Base-by-base conservation (phyloP, 1,140 invertebrate genomes). In the Cylas formicarius region DNA sequence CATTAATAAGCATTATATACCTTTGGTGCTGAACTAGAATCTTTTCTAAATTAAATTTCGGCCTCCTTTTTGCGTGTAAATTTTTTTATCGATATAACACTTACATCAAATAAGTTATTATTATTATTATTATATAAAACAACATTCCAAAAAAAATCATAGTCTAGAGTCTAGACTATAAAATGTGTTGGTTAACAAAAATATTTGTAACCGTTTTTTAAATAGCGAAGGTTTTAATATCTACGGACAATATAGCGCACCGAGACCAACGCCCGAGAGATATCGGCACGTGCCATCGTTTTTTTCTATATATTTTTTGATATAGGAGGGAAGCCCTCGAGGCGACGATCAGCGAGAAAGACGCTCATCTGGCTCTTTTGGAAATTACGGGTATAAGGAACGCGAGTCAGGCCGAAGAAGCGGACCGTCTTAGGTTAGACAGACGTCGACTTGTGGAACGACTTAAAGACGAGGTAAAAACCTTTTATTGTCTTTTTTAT, bases 281-380 rank as follows among this genome's bases (percentile, higher is more conserved):
- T 26, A 26, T 26, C 9, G 9, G 24, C 9, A 26, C 24, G 24
- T 26, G 24, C 13, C 9, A 9, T 8, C 13, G 9, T 9, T 26
- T 26, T 10, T 11, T 26, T 4, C 21, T 22, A n/a, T n/a, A n/a
- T 35, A 14, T 16, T 35, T 5, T 39, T 17, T n/a, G 33, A 50
- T 56, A 48, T 35, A 61, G 58, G 34, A 50, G 61, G 22, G 86
- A 91, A 68, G 81, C 86, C 40, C 63, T 91, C 20, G 78, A 86
- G 67, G 76, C 80, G 32, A 79, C 84, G 1, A 81, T 91, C 27
- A 86, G 82, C 60, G 87, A 91, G 58, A 90, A 90, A 61, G 88
- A 91, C 65, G 80, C 86, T 11, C 83, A 87, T 61, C 74, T 91
- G 50, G 87, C 85, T 1, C 67, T 90, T 43, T 61, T 91, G 29